Evolutionary conservation across 2,888 invertebrate species (phyloP), one percentile per base, ranked within the genome.

Genomic region (Megaustenia siamemsis): DNA sequence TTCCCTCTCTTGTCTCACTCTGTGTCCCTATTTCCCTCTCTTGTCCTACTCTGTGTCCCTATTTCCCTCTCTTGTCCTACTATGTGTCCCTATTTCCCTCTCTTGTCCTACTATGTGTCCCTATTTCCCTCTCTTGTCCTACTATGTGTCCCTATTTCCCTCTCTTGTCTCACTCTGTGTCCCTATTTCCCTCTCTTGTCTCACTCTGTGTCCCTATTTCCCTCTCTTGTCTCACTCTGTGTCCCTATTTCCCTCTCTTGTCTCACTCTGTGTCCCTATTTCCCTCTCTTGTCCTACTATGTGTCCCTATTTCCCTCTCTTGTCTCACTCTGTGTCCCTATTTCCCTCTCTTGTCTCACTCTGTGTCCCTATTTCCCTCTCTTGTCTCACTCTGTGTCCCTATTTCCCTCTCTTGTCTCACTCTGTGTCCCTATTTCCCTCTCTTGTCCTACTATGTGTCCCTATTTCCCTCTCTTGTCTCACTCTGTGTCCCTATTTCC

Each of bases 181-280:
- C 53, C 21, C 66, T 66, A 15, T 66, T n/a, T 66, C 66, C n/a
- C 66, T 66, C 66, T 66, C 66, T 66, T n/a, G 32, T 12, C 10
- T 10, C 66, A 66, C n/a, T n/a, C n/a, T 21, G 66, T 10, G n/a
- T n/a, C n/a, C n/a, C n/a, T 6, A 40, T 40, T n/a, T 75, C 21
- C 8, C 73, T 6, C 73, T 45, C 3, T 21, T 43, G 18, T n/a
- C 18, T 43, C n/a, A n/a, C 24, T 18, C 21, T 43, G 1, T 18
- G 18, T 43, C 6, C n/a, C 24, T 24, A 40, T 73, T 40, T 73
- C 43, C 43, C 73, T 73, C 73, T 73, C 8, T n/a, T 73, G 24
- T 21, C 73, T 73, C 43, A 18, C 43, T 43, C 73, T 43, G 24
- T 73, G 49, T n/a, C n/a, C n/a, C n/a, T 53, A 53, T 53, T 53